Base-by-base conservation (phyloP, 2,797 vertebrate genomes). In the Holocentrus rufus region DNA sequence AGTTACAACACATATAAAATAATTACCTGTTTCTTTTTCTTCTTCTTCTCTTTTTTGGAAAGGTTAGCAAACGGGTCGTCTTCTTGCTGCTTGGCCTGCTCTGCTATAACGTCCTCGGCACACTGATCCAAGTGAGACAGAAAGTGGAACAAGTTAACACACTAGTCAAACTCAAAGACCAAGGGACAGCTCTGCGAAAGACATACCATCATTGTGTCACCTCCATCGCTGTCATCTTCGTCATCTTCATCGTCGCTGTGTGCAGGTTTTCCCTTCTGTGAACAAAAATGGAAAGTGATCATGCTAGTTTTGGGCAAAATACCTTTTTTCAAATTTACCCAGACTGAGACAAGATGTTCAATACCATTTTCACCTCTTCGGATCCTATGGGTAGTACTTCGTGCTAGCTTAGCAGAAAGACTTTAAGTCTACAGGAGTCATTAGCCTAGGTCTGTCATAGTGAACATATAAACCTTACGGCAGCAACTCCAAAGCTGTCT, bases 1-100 rank as follows among this genome's bases (percentile, higher is more conserved):
- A 34, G 31, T 47, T 11, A 13, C 2, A 39, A 13, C 18, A 9
- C 25, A 34, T 15, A 8, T 17, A 15, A 2, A 22, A 18, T n/a
- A 1, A 18, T 83, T 74, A 96, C 96, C 94, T 88, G 89, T 72
- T 98, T 97, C 85, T 98, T 97, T 18, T 94, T 93, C 86, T 97
- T 97, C 77, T 98, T 98, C 77, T 96, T 97, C 74, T 97, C 96
- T 78, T 97, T 98, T 72, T 97, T 97, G 89, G 93, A 97, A 1
- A 98, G 74, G 59, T 96, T 94, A 8, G 94, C 95, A 2, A 85
- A 95, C 0, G 95, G 95, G 74, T 96, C 95, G 0, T 93, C 83
- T 0, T 90, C 93, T 11, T 86, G 89, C 30, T 88, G 91, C 23
- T 92, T 91, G 5, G 87, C 89, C 65, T 92, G 92, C 23, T 93